Percentiles rank a stretch among this genome's conserved stretches.
These are phyloP conservation scores for Actinia tenebrosa DNA, from an alignment of 64 coral and sea anemone genomes.

Conservation along the genomic window DNA sequence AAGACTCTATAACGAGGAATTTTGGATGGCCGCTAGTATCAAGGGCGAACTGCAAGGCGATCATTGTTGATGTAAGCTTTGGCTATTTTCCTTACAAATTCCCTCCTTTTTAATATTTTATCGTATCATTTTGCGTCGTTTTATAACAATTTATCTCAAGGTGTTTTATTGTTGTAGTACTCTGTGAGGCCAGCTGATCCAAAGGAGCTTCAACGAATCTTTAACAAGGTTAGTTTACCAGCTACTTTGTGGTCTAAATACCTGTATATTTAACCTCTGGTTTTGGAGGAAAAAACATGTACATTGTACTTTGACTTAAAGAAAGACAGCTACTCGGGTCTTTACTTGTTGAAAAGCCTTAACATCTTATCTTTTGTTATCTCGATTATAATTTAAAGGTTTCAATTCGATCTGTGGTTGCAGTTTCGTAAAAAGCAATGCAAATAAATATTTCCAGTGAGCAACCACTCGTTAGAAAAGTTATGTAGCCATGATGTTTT, in stretches of 20 bases:
- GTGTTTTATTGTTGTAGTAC: conserved; percentile 27
- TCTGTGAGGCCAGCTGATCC: conserved; percentile 87
- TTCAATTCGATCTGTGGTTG: neutral
- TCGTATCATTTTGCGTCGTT: neutral
- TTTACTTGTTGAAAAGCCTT: neutral
- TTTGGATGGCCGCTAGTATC: neutral
- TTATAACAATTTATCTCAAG: neutral
- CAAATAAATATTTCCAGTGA: neutral
- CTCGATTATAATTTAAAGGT: neutral
- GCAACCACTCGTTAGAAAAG: neutral
- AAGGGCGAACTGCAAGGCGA: neutral
- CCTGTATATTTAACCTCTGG: neutral
- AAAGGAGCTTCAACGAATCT: conserved; percentile 55
- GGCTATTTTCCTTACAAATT: neutral
- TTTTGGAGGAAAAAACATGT: neutral
- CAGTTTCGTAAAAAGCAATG: neutral
- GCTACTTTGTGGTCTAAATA: neutral
- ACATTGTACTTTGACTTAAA: neutral
- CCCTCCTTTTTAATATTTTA: neutral
- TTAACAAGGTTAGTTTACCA: conserved; percentile 62
- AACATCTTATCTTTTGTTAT: neutral
- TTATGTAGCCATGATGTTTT: neutral
- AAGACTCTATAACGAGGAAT: neutral
- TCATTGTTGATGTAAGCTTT: conserved; percentile 13
- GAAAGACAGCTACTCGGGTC: neutral